Evolutionary conservation across 2,888 invertebrate species (phyloP), one percentile per base, ranked within the genome.

Genomic region (Stegana nigrithorax): DNA sequence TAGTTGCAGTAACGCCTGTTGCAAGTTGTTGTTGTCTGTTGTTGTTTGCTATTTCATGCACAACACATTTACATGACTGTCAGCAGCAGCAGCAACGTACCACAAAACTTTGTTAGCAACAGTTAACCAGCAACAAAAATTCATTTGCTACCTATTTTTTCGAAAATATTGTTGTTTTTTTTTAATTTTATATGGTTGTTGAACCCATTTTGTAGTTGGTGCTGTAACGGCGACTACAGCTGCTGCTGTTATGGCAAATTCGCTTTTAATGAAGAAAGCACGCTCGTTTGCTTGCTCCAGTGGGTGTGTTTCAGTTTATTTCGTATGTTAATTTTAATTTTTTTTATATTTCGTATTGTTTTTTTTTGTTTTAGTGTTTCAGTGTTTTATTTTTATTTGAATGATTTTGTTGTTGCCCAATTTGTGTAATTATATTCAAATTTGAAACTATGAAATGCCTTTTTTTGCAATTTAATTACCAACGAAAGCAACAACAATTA

Each of bases 361-460:
- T 8, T 55, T n/a, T 8, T 27, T 36, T 5, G n/a, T 10, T 36
- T 36, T 10, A 10, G 6, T 29, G 29, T 29, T 29, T 7, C 10
- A 29, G 6, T 29, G 29, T 64, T 66, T 65, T 53, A 63, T 62
- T 65, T 73, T 65, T 17, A 58, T 65, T 62, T 68, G 72, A 66
- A 73, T 75, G 65, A 59, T 66, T 32, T 25, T 60, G 67, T 12
- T 56, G 47, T 12, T 57, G 56, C 26, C 62, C 72, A 80, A 80
- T 76, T 76, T 72, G 64, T 69, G 78, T 67, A 78, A 80, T 80
- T 80, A 73, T 76, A 76, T 76, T 76, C 72, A 80, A 76, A 76
- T 80, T 78, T 80, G 66, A 73, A 65, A 65, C 76, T 70, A 75
- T 78, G 51, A 45, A 58, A 29, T 58, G 58, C 1, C 26, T 44